phyloP scores from a whole-genome alignment of 1,140 invertebrate genomes.

The Euschistus heros region DNA sequence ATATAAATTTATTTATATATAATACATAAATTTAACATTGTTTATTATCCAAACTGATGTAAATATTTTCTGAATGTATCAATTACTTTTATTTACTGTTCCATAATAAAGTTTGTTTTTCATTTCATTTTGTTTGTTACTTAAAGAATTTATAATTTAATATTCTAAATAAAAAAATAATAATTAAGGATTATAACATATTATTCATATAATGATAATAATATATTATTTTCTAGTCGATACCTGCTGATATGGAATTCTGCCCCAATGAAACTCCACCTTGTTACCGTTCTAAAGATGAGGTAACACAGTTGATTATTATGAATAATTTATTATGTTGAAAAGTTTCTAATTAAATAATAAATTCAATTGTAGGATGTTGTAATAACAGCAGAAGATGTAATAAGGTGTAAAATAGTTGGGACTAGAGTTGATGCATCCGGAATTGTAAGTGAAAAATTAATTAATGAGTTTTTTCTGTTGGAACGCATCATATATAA shows the following conservation, averaged over 20 bases:
- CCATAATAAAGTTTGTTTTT: no score
- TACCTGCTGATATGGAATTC: slow-evolving; percentile 98
- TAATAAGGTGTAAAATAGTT: slow-evolving; percentile 96
- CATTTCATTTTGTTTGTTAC: no score
- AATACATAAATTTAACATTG: no score
- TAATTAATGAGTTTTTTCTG: no score
- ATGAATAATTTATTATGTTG: not conserved
- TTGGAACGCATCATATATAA: not conserved
- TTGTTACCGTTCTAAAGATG: slow-evolving; percentile 98
- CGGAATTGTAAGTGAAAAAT: slow-evolving; percentile 60
- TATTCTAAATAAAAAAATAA: not conserved
- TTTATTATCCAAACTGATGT: no score
- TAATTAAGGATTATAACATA: slow-evolving; percentile 12
- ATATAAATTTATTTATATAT: no score
- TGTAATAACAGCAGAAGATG: slow-evolving; percentile 95
- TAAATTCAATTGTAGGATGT: slow-evolving; percentile 52
- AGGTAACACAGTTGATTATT: slow-evolving; percentile 41
- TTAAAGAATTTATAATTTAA: not conserved
- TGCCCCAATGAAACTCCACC: slow-evolving; percentile 95
- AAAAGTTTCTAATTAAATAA: not conserved
- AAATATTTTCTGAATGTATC: no score
- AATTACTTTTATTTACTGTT: no score
- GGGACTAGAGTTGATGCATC: slow-evolving; percentile 94
- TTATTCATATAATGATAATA: slow-evolving; percentile 17
- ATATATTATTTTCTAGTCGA: slow-evolving; percentile 58